A percentile compares a stretch with the other conserved stretches of the same genome.
Conservation (phyloP, 2,888 invertebrate species). For the Acleris holmiana region DNA sequence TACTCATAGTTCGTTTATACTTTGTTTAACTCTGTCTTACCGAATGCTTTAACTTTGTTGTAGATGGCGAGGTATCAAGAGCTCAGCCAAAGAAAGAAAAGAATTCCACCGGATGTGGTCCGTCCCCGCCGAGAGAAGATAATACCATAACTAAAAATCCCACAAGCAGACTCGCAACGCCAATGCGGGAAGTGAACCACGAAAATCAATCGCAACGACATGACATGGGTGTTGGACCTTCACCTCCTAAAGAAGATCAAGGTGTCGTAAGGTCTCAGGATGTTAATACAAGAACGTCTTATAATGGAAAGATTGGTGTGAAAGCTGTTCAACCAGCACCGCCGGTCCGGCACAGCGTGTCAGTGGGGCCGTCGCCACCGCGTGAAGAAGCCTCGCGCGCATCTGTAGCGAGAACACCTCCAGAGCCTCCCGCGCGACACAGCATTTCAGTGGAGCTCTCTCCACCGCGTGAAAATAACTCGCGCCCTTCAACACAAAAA, state of each 20-base stretch:
- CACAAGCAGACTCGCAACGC: conserved; percentile 66
- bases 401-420: conserved; percentile 38
- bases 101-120: conserved; percentile 85
- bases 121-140: conserved; percentile 84
- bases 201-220: conserved; percentile 50
- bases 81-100: conserved; percentile 65
- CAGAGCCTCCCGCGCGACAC: conserved; percentile 22
- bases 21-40: too few species aligned
- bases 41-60: conserved; percentile 30
- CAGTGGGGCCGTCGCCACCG: conserved; percentile 70
- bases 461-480: conserved; percentile 34
- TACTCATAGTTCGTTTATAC: too few species aligned
- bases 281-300: neutral
- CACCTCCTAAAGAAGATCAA: conserved; percentile 66
- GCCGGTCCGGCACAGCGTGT: conserved; percentile 60
- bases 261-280: conserved; percentile 14
- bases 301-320: conserved; percentile 2
- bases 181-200: conserved; percentile 68
- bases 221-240: conserved; percentile 74
- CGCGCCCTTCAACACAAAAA: conserved; percentile 54
- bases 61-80: conserved; percentile 51
- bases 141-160: conserved; percentile 44
- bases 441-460: conserved; percentile 39
- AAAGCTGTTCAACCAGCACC: conserved; percentile 40
- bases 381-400: conserved; percentile 54